These are phyloP conservation scores for Drosophila maculinotata DNA, from an alignment of 2,888 invertebrate species.

Conservation along the genomic window DNA sequence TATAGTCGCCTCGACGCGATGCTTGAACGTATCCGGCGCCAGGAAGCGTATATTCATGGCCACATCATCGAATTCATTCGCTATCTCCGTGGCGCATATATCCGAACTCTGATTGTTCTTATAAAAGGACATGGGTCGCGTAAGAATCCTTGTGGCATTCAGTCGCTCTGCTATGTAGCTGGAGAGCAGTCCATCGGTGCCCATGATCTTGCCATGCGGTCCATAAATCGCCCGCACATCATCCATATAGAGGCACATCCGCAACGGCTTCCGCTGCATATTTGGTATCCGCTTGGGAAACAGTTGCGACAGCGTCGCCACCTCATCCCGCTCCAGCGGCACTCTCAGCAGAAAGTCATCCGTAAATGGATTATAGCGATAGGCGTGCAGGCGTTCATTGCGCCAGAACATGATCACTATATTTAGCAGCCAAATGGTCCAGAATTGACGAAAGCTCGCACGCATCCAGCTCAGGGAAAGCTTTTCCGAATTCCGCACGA, in stretches of 20 bases:
- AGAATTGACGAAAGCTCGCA: slow-evolving; percentile 86
- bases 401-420: slow-evolving; percentile 80
- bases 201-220: slow-evolving; percentile 69
- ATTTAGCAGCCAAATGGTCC: slow-evolving; percentile 86
- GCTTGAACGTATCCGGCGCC: slow-evolving; percentile 85
- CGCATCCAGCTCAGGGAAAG: slow-evolving; percentile 82
- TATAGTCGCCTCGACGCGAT: slow-evolving; percentile 86
- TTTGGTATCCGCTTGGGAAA: slow-evolving; percentile 80
- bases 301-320: slow-evolving; percentile 60
- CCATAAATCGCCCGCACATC: slow-evolving; percentile 83
- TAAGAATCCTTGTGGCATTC: slow-evolving; percentile 85
- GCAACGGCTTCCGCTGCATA: slow-evolving; percentile 79
- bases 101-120: slow-evolving; percentile 63
- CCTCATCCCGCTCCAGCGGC: slow-evolving; percentile 6
- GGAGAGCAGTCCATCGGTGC: slow-evolving; percentile 85
- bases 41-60: slow-evolving; percentile 87
- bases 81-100: slow-evolving; percentile 74
- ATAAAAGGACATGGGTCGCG: slow-evolving; percentile 56
- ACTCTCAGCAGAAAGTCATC: slow-evolving; percentile 84
- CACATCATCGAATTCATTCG: slow-evolving; percentile 84
- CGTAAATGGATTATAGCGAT: slow-evolving; percentile 86
- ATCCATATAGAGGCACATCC: slow-evolving; percentile 83
- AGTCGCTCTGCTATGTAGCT: slow-evolving; percentile 84
- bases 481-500: slow-evolving; percentile 67
- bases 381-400: slow-evolving; percentile 84